These are phyloP conservation scores for Pseudois nayaur DNA, from an alignment of 2,113 vertebrate genomes.

Conservation along the genomic window DNA sequence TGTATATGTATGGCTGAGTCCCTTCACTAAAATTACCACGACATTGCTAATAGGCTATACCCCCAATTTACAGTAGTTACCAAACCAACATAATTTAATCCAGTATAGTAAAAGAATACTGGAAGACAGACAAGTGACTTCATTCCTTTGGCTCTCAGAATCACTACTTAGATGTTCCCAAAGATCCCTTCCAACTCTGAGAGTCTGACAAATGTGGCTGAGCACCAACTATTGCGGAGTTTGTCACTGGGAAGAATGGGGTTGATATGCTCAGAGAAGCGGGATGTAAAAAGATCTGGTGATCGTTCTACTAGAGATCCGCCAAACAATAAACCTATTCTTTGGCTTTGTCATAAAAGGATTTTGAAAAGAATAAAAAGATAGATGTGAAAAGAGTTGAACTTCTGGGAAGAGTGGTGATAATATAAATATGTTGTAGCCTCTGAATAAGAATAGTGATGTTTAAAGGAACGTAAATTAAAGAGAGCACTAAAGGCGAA, in stretches of 20 bases:
- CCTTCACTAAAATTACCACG: not conserved
- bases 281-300: not conserved
- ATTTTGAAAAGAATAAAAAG: not conserved
- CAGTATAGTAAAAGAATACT: not conserved
- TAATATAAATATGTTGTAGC: constrained; percentile 5
- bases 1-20: not conserved
- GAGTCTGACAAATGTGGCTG: not conserved
- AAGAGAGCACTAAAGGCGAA: constrained; percentile 34
- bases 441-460: constrained; percentile 45
- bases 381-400: not conserved
- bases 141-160: not conserved
- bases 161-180: not conserved
- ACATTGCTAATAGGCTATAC: not conserved
- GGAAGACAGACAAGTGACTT: not conserved
- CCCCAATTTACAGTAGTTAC: not conserved
- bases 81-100: not conserved
- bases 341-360: not conserved
- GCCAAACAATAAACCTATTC: not conserved
- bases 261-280: not conserved
- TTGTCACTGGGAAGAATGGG: not conserved
- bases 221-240: not conserved
- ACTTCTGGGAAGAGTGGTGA: not conserved
- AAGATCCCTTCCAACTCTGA: not conserved
- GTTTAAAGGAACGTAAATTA: constrained; percentile 30
- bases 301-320: not conserved